A percentile compares a stretch with the other conserved stretches of the same genome.
Evolutionary conservation across 2,888 invertebrate genomes (phyloP).

Genomic region (Trisateles emortualis): DNA sequence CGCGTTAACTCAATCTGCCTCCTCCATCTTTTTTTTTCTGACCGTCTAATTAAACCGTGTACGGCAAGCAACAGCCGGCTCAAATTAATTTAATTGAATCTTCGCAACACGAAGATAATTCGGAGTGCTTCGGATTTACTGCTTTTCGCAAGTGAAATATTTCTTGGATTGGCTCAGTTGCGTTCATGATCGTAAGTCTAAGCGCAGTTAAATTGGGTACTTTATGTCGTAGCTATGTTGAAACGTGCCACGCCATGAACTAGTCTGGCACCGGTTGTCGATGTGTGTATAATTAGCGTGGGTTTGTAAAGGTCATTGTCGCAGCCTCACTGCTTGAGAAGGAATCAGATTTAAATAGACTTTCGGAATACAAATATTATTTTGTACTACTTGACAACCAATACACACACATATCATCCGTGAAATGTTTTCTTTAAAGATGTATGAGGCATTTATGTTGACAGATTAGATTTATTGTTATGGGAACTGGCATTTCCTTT

Average conservation of each 20-base stretch:
- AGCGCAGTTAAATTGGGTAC: slow-evolving; percentile 49
- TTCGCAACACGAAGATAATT: slow-evolving; percentile 23
- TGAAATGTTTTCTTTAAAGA: slow-evolving; percentile 16
- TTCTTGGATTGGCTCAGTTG: slow-evolving; percentile 11
- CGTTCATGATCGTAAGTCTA: slow-evolving; percentile 33
- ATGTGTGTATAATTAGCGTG: slow-evolving; percentile 84
- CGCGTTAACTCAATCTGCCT: slow-evolving; percentile 66
- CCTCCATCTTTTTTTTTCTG: slow-evolving; percentile 50
- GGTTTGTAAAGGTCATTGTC: slow-evolving; percentile 85
- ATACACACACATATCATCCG: slow-evolving; percentile 10
- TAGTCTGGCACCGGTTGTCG: slow-evolving; percentile 71
- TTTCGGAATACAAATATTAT: slow-evolving; percentile 57
- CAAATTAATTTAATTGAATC: slow-evolving; percentile 37
- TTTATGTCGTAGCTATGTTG: slow-evolving; percentile 54
- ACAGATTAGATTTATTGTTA: slow-evolving; percentile 23
- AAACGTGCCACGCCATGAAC: slow-evolving; percentile 67
- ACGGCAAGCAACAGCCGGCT: slow-evolving; percentile 41
- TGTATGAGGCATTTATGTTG: slow-evolving; percentile 18
- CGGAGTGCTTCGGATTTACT: slow-evolving; percentile 7
- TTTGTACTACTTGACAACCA: slow-evolving; percentile 14
- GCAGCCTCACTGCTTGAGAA: slow-evolving; percentile 68
- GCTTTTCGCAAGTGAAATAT: slow-evolving; percentile 11
- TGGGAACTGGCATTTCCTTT: slow-evolving; percentile 15
- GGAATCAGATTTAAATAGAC: slow-evolving; percentile 70
- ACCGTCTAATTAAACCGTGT: slow-evolving; percentile 49